A percentile compares a stretch with the other conserved stretches of the same genome.
Evolutionary conservation across 2,888 invertebrate genomes (phyloP).

Genomic region (Drosophila rubida): DNA sequence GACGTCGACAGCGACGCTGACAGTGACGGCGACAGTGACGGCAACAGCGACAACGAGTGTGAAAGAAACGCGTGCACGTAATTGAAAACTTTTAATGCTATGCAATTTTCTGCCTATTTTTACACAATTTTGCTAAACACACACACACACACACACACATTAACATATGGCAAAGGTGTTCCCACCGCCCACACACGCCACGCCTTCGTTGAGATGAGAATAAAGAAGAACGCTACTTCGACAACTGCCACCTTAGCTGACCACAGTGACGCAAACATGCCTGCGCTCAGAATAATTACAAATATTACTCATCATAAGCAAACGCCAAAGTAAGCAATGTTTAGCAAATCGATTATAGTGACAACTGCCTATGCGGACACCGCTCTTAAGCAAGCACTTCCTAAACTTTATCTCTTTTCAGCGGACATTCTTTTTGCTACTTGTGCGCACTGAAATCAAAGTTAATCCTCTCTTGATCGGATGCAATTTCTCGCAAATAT

Average conservation of each 20-base stretch:
- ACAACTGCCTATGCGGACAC: too few species aligned
- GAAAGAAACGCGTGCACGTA: conserved; percentile 24
- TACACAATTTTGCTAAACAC: conserved; percentile 39
- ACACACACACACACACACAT: conserved; percentile 18
- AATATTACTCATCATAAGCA: not conserved
- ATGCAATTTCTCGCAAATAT: too few species aligned
- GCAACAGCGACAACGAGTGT: conserved; percentile 11
- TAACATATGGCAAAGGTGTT: conserved; percentile 14
- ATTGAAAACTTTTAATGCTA: conserved; percentile 37
- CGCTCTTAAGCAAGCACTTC: too few species aligned
- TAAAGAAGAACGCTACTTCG: conserved; percentile 5
- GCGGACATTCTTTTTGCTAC: too few species aligned
- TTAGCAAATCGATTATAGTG: too few species aligned
- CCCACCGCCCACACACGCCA: conserved; percentile 26
- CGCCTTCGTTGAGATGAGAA: not conserved
- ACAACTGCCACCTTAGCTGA: conserved; percentile 16
- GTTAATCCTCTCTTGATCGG: too few species aligned
- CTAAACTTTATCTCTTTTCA: too few species aligned
- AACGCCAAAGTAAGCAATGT: too few species aligned
- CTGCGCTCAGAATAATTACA: not conserved
- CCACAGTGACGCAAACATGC: not conserved
- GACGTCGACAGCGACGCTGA: conserved; percentile 8
- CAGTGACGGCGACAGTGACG: conserved; percentile 17
- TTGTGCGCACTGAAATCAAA: too few species aligned
- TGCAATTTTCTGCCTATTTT: conserved; percentile 64